These are phyloP conservation scores for Andrena minutula DNA, from an alignment of 2,888 invertebrate genomes.

Conservation along the genomic window DNA sequence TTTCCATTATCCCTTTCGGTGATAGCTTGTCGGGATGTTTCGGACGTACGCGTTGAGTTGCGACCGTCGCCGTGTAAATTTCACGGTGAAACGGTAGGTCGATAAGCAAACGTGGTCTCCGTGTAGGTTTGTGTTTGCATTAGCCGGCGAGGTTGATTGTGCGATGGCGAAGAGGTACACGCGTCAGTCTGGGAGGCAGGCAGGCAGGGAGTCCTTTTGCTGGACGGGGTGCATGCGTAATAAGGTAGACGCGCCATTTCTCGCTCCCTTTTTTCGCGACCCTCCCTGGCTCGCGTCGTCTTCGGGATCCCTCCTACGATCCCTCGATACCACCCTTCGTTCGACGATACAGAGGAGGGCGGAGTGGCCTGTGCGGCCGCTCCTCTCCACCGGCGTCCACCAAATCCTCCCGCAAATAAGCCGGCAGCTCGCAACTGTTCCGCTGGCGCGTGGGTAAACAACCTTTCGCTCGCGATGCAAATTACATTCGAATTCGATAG, in stretches of 20 bases:
- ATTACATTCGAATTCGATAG: conserved; percentile 57
- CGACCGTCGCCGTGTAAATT: background rate
- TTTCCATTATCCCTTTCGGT: background rate
- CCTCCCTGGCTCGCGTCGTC: conserved; percentile 18
- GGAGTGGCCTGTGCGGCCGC: conserved; percentile 47
- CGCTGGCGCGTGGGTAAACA: conserved; percentile 57
- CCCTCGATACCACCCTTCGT: conserved; percentile 60
- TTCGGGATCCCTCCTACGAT: conserved; percentile 68
- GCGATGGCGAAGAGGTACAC: conserved; percentile 68
- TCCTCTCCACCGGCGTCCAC: conserved; percentile 39
- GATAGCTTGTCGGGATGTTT: background rate
- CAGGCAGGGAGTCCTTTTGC: conserved; percentile 48
- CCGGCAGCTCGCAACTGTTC: conserved; percentile 63
- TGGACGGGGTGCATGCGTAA: conserved; percentile 81
- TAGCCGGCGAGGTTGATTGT: background rate
- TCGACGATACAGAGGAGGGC: conserved; percentile 53
- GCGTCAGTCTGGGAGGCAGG: conserved; percentile 75
- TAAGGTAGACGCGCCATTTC: conserved; percentile 77
- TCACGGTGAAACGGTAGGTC: background rate
- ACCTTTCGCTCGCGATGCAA: conserved; percentile 53
- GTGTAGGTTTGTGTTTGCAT: background rate
- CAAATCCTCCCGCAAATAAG: conserved; percentile 68
- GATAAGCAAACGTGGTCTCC: background rate
- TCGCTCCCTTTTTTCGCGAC: conserved; percentile 63
- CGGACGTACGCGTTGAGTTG: background rate